Evolutionary conservation across 2,888 invertebrate species (phyloP).

Genomic region (Oscheius sp.): DNA sequence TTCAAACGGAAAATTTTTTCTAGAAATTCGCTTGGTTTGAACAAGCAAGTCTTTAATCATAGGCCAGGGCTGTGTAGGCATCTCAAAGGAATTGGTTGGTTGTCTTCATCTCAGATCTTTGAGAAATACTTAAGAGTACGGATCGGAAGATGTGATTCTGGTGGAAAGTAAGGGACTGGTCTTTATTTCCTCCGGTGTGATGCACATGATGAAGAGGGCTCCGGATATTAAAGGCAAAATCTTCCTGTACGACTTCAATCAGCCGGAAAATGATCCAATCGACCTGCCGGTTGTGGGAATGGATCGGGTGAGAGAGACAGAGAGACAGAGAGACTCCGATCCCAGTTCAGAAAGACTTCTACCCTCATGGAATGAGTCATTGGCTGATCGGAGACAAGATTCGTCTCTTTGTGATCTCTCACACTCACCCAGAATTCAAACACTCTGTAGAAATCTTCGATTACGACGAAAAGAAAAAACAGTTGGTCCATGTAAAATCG

Average conservation of each 20-base stretch:
- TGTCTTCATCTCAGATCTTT: too few species aligned
- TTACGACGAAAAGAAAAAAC: constrained; percentile 41
- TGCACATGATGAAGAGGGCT: constrained; percentile 39
- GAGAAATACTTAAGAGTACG: constrained; percentile 41
- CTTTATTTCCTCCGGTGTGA: constrained; percentile 55
- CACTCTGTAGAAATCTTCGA: constrained; percentile 54
- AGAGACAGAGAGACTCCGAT: neutral
- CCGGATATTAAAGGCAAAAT: constrained; percentile 39
- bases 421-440: constrained; percentile 41
- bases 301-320: neutral
- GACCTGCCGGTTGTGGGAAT: neutral
- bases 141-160: constrained; percentile 55
- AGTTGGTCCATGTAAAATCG: constrained; percentile 45
- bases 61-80: constrained; percentile 48
- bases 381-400: constrained; percentile 47
- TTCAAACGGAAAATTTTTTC: neutral
- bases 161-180: constrained; percentile 43
- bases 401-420: constrained; percentile 52
- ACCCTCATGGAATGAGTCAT: constrained; percentile 57
- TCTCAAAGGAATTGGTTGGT: constrained; percentile 45
- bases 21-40: constrained; percentile 44
- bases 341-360: constrained; percentile 44
- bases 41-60: constrained; percentile 53
- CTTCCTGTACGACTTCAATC: constrained; percentile 50
- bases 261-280: neutral